Conservation (phyloP, 64 coral and sea anemone species). For the Pocillopora verrucosa region DNA sequence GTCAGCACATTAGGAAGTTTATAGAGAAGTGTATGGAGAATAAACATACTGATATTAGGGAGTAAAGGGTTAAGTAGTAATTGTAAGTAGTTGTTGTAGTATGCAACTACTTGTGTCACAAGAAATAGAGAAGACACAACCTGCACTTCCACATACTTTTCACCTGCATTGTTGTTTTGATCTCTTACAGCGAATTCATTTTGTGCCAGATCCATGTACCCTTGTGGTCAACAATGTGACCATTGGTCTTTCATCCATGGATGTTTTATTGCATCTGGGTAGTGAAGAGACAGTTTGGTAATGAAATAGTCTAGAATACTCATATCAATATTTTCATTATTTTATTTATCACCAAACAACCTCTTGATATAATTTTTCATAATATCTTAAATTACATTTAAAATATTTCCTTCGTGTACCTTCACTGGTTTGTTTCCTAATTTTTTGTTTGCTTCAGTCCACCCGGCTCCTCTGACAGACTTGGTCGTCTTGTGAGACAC, state of each 20-base stretch:
- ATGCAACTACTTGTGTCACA: too few relatives aligned
- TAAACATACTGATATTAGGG: too few relatives aligned
- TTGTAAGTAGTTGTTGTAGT: too few relatives aligned
- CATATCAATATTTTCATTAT: too few relatives aligned
- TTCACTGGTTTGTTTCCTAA: background rate
- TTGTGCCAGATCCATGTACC: constrained; percentile 92
- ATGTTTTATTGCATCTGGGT: constrained; percentile 88
- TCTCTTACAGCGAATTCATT: constrained; percentile 70
- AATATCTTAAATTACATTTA: too few relatives aligned
- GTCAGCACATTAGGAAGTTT: too few relatives aligned
- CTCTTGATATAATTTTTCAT: background rate
- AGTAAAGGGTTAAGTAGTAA: too few relatives aligned
- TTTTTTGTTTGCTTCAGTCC: constrained; percentile 57
- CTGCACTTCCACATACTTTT: too few relatives aligned
- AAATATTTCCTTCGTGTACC: background rate
- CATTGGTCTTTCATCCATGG: constrained; percentile 84
- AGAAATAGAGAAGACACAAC: too few relatives aligned
- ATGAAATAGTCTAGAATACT: background rate
- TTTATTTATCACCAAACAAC: background rate
- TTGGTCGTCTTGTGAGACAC: constrained; percentile 91
- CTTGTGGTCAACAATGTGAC: constrained; percentile 80
- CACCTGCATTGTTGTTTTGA: background rate
- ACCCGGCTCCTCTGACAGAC: constrained; percentile 88
- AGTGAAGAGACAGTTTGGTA: constrained; percentile 95
- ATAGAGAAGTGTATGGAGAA: too few relatives aligned